phyloP scores from a whole-genome alignment of 2,797 vertebrate genomes.

The Melanotaenia parkinsoni region DNA sequence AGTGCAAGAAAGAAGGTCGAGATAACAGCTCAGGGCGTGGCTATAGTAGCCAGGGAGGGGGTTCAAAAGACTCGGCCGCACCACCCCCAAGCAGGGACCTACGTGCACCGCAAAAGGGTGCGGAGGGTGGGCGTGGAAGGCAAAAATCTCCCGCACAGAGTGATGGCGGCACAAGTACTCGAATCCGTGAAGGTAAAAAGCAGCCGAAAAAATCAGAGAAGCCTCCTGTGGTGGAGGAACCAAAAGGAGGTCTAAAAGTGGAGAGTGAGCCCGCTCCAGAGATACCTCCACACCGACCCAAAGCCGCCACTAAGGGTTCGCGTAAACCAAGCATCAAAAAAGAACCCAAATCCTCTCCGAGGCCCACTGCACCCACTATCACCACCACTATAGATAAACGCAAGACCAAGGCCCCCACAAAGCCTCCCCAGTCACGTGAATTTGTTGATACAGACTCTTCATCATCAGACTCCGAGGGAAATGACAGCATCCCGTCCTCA shows the following conservation, averaged over 20 bases:
- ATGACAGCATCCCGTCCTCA: conserved; percentile 94
- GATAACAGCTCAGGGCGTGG: conserved; percentile 86
- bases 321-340: conserved; percentile 97
- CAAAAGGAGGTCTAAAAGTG: conserved; percentile 93
- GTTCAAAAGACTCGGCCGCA: conserved; percentile 89
- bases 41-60: conserved; percentile 88
- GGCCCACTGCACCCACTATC: conserved; percentile 80
- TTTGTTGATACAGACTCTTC: conserved; percentile 96
- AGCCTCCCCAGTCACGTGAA: conserved; percentile 92
- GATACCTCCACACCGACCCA: conserved; percentile 88
- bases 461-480: conserved; percentile 98
- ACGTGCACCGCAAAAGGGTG: conserved; percentile 90
- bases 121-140: conserved; percentile 89
- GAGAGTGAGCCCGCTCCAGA: conserved; percentile 95
- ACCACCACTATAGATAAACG: conserved; percentile 86
- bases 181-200: conserved; percentile 93
- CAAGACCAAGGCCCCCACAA: conserved; percentile 90
- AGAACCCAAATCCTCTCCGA: conserved; percentile 93
- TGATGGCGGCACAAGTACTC: conserved; percentile 84
- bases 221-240: conserved; percentile 89
- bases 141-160: conserved; percentile 98
- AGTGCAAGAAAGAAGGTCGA: conserved; percentile 93
- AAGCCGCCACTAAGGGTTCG: conserved; percentile 95
- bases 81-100: conserved; percentile 90
- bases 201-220: conserved; percentile 98